Base-by-base conservation (phyloP, 2,888 invertebrate genomes). In the Phytoseiulus persimilis region DNA sequence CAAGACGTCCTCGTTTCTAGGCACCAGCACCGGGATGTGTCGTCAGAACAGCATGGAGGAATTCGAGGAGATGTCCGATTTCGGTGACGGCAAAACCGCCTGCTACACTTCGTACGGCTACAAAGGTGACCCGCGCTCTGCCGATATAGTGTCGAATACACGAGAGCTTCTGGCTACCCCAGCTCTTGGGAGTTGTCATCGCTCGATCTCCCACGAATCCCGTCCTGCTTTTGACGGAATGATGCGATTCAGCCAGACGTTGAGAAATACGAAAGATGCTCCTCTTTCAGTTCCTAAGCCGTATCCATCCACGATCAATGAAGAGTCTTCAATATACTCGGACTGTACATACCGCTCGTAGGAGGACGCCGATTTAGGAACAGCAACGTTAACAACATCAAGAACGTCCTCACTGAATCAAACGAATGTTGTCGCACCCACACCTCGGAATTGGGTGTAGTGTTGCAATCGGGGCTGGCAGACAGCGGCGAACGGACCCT, bases 41-140 rank as follows among this genome's bases (percentile, higher is more conserved):
- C n/a, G 87, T 28, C 87, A 87, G 45, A 45, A 45, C 33, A 87
- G 87, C 87, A 87, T 87, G 87, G 87, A 87, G 6, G 87, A 87
- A 23, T 87, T 87, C 45, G 87, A 87, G 33, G 87, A 87, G 31
- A 87, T 87, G 87, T 87, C 87, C 31, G 87, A 87, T 33, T 87
- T 87, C 87, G 87, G 87, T 1, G 87, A 87, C 39, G 33, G 33
- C 9, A 87, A 87, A 87, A 33, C 32, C 39, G 87, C 87, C 14
- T 87, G 87, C 87, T 87, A 87, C 33, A 87, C 87, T n/a, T 87
- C 87, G 87, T 87, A 87, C 87, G 87, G 87, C 45, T 87, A 87
- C 45, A 87, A 87, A 33, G 87, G 87, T 33, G 31, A n/a, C n/a
- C n/a, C n/a, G n/a, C n/a, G n/a, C n/a, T n/a, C n/a, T n/a, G n/a